Base-by-base conservation (phyloP, 2,888 invertebrate genomes). In the Tortricodes alternella region DNA sequence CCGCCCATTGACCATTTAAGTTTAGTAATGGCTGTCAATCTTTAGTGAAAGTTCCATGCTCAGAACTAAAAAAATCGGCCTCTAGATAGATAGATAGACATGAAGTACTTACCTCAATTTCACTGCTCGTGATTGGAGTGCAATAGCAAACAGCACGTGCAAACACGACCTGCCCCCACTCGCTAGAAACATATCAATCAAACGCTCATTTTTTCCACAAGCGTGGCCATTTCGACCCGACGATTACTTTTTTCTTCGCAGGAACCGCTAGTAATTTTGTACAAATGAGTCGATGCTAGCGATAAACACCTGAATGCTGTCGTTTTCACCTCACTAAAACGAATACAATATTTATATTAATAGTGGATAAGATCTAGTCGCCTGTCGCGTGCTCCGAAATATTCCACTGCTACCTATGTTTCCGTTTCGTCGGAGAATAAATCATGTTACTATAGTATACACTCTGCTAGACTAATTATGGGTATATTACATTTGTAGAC, bases 261-360 rank as follows among this genome's bases (percentile, higher is more conserved):
- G 50, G 56, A 49, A 50, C 55, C 35, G 41, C 11, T 43, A 15
- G 56, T 56, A 50, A 56, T 56, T 56, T 44, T 23, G 56, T 56
- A 56, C 56, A 56, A 56, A 50, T 56, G 56, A 50, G 43, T 13
- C 37, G 56, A 56, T 56, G 49, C 27, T 48, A 15, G 35, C 56
- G 56, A 56, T 56, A 56, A 56, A 37, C 21, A 11, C 18, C 50
- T 49, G 34, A 56, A 56, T 56, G 44, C 44, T 44, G 50, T 56
- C 56, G 56, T 56, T 56, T 56, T 56, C 56, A 56, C 50, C 56
- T 56, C 50, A 50, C 50, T 56, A 50, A 37, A 56, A 56, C 48
- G 56, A 56, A 56, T 56, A 50, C 44, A 56, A 50, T 56, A 56
- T 56, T 56, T 50, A 56, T 56, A 56, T 50, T 50, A 50, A 56